Evolutionary conservation across 1,140 invertebrate species (phyloP), one percentile per base, ranked within the genome.

Genomic region (Acromyrmex heyeri): DNA sequence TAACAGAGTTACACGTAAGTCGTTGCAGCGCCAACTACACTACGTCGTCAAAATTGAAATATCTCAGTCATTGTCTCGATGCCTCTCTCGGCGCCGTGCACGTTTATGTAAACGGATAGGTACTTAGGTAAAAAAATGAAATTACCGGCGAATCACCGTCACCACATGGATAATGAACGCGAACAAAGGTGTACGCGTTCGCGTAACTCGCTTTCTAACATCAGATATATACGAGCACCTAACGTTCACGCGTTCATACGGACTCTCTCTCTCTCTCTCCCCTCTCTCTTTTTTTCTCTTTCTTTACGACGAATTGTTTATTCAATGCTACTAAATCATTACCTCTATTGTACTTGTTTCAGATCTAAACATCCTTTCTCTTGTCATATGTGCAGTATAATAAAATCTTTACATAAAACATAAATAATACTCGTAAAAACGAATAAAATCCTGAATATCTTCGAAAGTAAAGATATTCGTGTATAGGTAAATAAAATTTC

Each of bases 171-270:
- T 89, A 91, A 91, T 86, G 83, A 82, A 50, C 64, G 57, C 87
- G 81, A 88, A 86, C 88, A 85, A 89, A 90, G 85, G 79, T 76
- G 77, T 69, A 86, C 70, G 59, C 76, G 69, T 59, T 86, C 87
- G 88, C 87, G 89, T 92, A 92, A 93, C 89, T 91, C 88, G 86
- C 91, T 92, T 92, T 91, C 91, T 92, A 92, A 88, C 87, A 83
- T 55, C 48, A n/a, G 75, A 77, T 72, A 64, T 86, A 57, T 50
- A 69, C 72, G 50, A 82, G 64, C 61, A 65, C 14, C 87, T 72
- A 73, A 73, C 27, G 30, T 85, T 57, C 27, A 3, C 44, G 38
- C 14, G 48, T 50, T 14, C 27, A 44, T 24, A 53, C 50, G 10
- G 87, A 87, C 53, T 3, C 2, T 4, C 61, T 18, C 16, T 34